These are phyloP conservation scores for Deroptyus accipitrinus DNA, from an alignment of 2,113 vertebrate genomes.

Conservation along the genomic window DNA sequence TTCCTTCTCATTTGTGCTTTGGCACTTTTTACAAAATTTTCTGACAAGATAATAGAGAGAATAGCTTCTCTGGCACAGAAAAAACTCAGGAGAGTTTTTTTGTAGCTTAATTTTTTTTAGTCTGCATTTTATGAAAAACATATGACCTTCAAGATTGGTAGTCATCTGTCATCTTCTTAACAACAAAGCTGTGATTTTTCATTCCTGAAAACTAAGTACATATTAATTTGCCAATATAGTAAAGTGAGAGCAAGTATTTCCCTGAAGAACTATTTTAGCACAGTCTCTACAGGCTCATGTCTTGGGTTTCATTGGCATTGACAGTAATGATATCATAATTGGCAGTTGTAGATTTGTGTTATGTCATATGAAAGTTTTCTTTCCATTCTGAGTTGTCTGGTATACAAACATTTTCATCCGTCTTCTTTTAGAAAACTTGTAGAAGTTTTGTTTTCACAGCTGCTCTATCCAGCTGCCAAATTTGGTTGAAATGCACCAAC, in stretches of 20 bases:
- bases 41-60: background rate
- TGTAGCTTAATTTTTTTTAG: background rate
- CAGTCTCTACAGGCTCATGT: accelerated
- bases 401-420: background rate
- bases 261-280: background rate
- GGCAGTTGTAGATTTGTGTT: background rate
- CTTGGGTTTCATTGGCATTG: background rate
- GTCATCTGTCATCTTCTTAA: background rate
- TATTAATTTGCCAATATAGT: background rate
- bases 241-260: background rate
- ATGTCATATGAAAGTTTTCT: background rate
- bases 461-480: background rate
- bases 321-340: accelerated
- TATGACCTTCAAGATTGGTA: background rate
- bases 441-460: background rate
- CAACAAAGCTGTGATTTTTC: background rate
- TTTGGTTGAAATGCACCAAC: background rate
- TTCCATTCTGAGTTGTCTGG: background rate
- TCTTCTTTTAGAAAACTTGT: background rate
- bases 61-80: background rate
- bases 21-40: background rate
- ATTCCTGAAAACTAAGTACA: background rate
- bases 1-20: background rate
- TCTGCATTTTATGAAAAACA: background rate
- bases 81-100: background rate